A percentile compares a stretch with the other conserved stretches of the same genome.
These are phyloP conservation scores for Kryptopterus vitreolus DNA, from an alignment of 2,797 vertebrate species.

Conservation along the genomic window DNA sequence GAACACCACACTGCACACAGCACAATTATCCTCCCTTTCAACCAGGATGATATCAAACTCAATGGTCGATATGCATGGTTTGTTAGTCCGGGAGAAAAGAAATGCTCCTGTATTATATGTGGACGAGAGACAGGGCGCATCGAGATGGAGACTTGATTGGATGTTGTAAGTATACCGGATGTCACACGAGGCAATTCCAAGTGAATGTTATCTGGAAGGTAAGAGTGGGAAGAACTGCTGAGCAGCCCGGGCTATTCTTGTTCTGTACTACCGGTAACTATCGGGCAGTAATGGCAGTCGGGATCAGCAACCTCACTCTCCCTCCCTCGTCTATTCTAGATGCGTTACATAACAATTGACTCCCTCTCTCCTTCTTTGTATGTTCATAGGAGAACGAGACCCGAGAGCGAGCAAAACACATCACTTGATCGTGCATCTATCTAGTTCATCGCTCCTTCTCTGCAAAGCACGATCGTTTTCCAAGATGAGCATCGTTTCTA, in stretches of 20 bases:
- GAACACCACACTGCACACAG: not conserved
- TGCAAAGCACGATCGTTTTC: not conserved
- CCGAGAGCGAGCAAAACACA: not conserved
- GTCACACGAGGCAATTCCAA: conserved; percentile 6
- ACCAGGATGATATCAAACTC: not conserved
- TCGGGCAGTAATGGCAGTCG: conserved; percentile 22
- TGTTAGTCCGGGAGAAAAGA: not conserved
- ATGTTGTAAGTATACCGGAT: not conserved
- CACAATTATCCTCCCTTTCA: conserved; percentile 19
- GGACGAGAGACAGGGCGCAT: too few relatives aligned
- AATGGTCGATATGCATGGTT: not conserved
- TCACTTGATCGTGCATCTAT: not conserved
- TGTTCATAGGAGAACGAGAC: not conserved
- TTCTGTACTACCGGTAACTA: conserved; percentile 23
- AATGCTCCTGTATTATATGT: not conserved
- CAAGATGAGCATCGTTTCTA: not conserved
- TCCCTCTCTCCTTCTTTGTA: conserved; percentile 10
- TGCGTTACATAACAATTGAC: conserved; percentile 59
- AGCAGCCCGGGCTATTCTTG: conserved; percentile 28
- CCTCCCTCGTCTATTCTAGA: conserved; percentile 39
- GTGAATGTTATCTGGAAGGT: conserved; percentile 27
- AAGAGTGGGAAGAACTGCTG: conserved; percentile 10
- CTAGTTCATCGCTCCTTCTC: not conserved
- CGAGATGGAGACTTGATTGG: not conserved
- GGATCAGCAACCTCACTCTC: conserved; percentile 34